These are phyloP conservation scores for Trochalopteron elliotii DNA, from an alignment of 2,113 vertebrate species.

Conservation along the genomic window DNA sequence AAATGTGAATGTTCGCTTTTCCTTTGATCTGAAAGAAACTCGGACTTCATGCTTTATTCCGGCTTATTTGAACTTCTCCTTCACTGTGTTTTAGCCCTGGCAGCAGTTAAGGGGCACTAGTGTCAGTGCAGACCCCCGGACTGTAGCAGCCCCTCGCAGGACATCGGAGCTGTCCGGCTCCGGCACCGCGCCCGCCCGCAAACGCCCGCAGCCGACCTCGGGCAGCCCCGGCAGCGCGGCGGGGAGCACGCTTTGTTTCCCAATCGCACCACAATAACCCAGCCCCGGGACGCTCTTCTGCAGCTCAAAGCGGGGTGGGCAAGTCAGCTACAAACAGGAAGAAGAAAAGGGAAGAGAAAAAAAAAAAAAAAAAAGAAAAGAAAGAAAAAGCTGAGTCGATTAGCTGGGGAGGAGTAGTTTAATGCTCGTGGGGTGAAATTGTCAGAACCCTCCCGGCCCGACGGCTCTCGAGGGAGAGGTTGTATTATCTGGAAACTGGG, in stretches of 20 bases:
- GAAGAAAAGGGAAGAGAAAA: too few relatives aligned
- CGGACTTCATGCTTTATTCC: not conserved
- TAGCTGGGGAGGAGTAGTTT: not conserved
- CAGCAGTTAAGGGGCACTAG: rapidly evolving
- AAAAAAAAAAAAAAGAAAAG: too few relatives aligned
- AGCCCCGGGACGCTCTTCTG: not conserved
- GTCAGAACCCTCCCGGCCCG: not conserved
- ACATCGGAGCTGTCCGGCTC: rapidly evolving
- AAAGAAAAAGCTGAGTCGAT: not conserved
- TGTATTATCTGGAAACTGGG: not conserved
- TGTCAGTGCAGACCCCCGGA: rapidly evolving
- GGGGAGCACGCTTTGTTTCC: not conserved
- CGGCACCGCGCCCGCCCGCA: not conserved
- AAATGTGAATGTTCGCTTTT: not conserved
- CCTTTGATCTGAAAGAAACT: not conserved
- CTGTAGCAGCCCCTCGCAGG: not conserved
- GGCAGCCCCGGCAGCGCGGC: too few relatives aligned
- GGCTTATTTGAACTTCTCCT: not conserved
- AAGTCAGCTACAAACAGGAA: not conserved
- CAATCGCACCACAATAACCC: not conserved
- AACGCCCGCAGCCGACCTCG: not conserved
- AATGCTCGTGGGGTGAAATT: not conserved
- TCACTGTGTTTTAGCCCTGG: not conserved
- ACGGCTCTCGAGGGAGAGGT: not conserved
- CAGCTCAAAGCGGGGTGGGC: not conserved